These are phyloP conservation scores for Microcaecilia unicolor DNA, from an alignment of 2,797 vertebrate species.

Conservation along the genomic window DNA sequence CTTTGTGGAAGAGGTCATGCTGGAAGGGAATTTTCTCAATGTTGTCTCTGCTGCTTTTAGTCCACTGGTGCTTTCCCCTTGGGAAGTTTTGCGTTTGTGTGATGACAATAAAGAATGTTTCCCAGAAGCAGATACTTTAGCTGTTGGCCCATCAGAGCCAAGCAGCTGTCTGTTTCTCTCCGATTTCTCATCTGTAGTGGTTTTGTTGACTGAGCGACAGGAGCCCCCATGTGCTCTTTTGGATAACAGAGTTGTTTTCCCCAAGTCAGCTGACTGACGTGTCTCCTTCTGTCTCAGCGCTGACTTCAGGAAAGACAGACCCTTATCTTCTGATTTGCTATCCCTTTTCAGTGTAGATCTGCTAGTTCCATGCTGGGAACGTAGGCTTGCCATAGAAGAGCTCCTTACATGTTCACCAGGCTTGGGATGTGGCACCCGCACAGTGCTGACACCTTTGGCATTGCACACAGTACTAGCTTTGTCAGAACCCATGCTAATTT, in stretches of 20 bases:
- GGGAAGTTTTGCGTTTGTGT: slow-evolving; percentile 89
- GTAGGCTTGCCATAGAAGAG: slow-evolving; percentile 86
- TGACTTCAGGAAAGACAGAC: slow-evolving; percentile 88
- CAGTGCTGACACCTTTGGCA: slow-evolving; percentile 45
- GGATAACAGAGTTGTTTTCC: slow-evolving; percentile 75
- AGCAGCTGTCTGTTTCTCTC: slow-evolving; percentile 25
- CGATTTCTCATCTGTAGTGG: slow-evolving; percentile 32
- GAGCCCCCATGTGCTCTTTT: slow-evolving; percentile 69
- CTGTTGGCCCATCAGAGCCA: slow-evolving; percentile 47
- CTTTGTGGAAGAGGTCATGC: slow-evolving; percentile 82
- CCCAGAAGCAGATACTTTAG: slow-evolving; percentile 62
- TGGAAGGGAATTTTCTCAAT: slow-evolving; percentile 75
- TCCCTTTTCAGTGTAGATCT: slow-evolving; percentile 68
- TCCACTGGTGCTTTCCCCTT: slow-evolving; percentile 42
- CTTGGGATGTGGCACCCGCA: slow-evolving; percentile 57
- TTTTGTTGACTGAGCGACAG: slow-evolving; percentile 58
- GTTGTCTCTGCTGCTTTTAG: slow-evolving; percentile 75
- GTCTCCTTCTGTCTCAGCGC: slow-evolving; percentile 90
- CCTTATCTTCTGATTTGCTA: slow-evolving; percentile 90
- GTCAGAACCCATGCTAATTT: slow-evolving; percentile 68
- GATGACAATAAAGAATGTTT: slow-evolving; percentile 76
- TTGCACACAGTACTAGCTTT: slow-evolving; percentile 31
- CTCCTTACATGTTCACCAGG: slow-evolving; percentile 63
- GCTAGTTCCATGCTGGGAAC: slow-evolving; percentile 61
- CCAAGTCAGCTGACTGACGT: slow-evolving; percentile 84